These are phyloP conservation scores for Gandaritis pyraliata DNA, from an alignment of 2,888 invertebrate species.

Conservation along the genomic window DNA sequence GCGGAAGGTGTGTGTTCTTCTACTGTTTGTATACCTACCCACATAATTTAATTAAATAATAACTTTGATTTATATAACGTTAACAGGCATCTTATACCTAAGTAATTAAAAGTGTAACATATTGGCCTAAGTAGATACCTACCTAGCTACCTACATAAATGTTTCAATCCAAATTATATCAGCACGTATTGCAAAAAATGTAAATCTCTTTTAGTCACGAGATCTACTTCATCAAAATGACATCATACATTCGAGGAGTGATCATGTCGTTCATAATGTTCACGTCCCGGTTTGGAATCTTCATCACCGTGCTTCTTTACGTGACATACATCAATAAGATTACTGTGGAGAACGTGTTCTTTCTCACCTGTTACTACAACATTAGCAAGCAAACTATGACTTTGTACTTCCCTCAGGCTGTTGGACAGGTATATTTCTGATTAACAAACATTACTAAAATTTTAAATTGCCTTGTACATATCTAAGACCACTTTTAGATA, in stretches of 20 bases:
- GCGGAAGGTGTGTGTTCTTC: no score
- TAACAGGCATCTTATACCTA: no score
- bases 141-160: no score
- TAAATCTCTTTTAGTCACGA: conserved; percentile 61
- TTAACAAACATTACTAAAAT: conserved; percentile 4
- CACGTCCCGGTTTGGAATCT: conserved; percentile 86
- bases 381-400: conserved; percentile 89
- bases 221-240: conserved; percentile 71
- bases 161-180: not conserved
- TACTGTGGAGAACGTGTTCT: conserved; percentile 89
- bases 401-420: conserved; percentile 86
- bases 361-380: conserved; percentile 89
- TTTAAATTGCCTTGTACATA: no score
- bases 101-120: no score
- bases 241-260: conserved; percentile 84
- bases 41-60: no score
- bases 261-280: conserved; percentile 87
- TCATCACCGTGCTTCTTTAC: conserved; percentile 87
- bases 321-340: conserved; percentile 85
- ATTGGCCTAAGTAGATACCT: no score
- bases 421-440: conserved; percentile 67
- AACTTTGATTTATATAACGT: no score
- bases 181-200: conserved; percentile 14
- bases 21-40: no score
- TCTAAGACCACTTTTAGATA: conserved; percentile 67